Evolutionary conservation across 1,140 invertebrate species (phyloP).

Genomic region (Palaemon carinicauda): DNA sequence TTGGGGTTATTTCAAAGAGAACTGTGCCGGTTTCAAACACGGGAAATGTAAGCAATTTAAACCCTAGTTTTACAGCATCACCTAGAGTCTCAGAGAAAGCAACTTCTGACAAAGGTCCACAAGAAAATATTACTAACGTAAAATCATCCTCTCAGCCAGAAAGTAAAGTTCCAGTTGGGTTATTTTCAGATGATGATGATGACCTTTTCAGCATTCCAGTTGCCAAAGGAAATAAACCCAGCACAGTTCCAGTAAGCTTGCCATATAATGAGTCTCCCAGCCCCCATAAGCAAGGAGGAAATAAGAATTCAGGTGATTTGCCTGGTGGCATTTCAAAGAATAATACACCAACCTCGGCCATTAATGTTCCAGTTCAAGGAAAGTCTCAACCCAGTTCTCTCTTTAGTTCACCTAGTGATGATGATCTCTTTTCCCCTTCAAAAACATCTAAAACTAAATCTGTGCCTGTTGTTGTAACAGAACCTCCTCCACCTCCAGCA

Average conservation of each 20-base stretch:
- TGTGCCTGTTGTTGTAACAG: neutral
- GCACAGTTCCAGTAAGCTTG: neutral
- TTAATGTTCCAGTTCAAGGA: slow-evolving; percentile 9
- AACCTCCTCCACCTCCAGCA: slow-evolving; percentile 42
- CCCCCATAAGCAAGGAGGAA: neutral
- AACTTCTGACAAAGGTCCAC: neutral
- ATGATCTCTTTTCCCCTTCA: slow-evolving; percentile 20
- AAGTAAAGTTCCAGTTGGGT: neutral
- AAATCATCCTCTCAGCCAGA: neutral
- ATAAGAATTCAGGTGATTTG: neutral
- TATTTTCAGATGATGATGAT: slow-evolving; percentile 55
- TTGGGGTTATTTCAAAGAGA: neutral
- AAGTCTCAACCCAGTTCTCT: neutral
- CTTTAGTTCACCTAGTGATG: slow-evolving; percentile 48
- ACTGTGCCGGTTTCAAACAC: too few species aligned
- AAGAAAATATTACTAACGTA: neutral
- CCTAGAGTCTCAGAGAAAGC: neutral
- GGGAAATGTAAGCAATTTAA: neutral
- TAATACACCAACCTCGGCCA: neutral
- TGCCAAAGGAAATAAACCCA: neutral
- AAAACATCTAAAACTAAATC: neutral
- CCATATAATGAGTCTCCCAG: too few species aligned
- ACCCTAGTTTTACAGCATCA: neutral
- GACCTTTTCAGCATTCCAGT: slow-evolving; percentile 36
- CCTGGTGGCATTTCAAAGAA: neutral